Evolutionary conservation across 2,113 vertebrate genomes (phyloP).

Genomic region (Paraplagusia blochii): DNA sequence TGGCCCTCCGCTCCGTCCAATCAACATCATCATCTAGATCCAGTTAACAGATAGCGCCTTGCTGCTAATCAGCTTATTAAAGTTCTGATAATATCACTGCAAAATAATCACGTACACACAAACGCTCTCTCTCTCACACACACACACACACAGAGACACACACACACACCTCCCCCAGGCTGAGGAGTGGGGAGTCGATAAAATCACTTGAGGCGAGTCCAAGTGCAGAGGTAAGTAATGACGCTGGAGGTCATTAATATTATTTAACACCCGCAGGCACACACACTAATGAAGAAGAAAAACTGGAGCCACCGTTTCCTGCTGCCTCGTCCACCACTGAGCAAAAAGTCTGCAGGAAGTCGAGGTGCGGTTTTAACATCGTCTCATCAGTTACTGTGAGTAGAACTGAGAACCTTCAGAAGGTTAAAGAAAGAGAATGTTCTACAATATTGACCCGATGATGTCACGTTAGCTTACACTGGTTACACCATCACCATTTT

Average conservation of each 20-base stretch:
- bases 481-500: too few relatives aligned
- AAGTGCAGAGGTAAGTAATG: conserved; percentile 90
- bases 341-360: not conserved
- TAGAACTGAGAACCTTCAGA: too few relatives aligned
- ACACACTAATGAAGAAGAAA: conserved; percentile 93
- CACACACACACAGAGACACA: conserved; percentile 40
- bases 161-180: conserved; percentile 12
- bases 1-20: conserved; percentile 90
- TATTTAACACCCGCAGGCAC: conserved; percentile 93
- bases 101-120: conserved; percentile 84
- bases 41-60: conserved; percentile 93
- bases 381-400: too few relatives aligned
- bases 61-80: conserved; percentile 98
- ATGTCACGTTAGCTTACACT: too few relatives aligned
- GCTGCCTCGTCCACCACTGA: conserved; percentile 21
- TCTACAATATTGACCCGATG: too few relatives aligned
- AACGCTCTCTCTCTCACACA: conserved; percentile 9
- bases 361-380: too few relatives aligned
- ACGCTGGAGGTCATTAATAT: conserved; percentile 97
- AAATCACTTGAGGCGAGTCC: conserved; percentile 90
- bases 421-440: too few relatives aligned
- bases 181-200: conserved; percentile 85
- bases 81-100: conserved; percentile 94
- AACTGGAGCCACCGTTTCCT: conserved; percentile 64
- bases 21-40: conserved; percentile 99